Percentiles rank a stretch among this genome's conserved stretches.
These are phyloP conservation scores for Rhizomys pruinosus DNA, from an alignment of 2,113 vertebrate genomes.

Conservation along the genomic window DNA sequence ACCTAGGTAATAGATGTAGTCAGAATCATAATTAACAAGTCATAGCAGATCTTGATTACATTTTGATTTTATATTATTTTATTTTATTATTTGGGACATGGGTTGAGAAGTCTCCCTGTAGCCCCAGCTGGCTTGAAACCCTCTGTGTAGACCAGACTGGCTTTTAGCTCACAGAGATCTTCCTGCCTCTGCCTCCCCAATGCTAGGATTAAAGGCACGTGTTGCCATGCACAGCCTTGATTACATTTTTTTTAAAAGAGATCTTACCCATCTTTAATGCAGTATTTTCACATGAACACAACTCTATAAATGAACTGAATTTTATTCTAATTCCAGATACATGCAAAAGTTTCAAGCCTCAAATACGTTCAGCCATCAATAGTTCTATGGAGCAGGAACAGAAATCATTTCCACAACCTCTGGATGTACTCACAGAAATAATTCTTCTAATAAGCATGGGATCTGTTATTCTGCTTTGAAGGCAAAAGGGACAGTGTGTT, in stretches of 20 bases:
- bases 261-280: slow-evolving; percentile 9
- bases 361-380: slow-evolving; percentile 63
- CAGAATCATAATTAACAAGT: neutral
- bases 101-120: too few relatives aligned
- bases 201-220: too few relatives aligned
- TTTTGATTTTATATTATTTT: neutral
- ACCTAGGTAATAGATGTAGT: neutral
- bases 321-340: slow-evolving; percentile 68
- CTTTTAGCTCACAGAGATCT: too few relatives aligned
- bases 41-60: slow-evolving; percentile 6
- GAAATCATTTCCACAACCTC: slow-evolving; percentile 72
- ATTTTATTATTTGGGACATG: too few relatives aligned
- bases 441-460: slow-evolving; percentile 43
- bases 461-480: slow-evolving; percentile 55
- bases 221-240: too few relatives aligned
- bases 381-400: slow-evolving; percentile 57
- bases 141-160: too few relatives aligned
- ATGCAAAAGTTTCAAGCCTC: slow-evolving; percentile 61
- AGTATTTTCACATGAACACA: slow-evolving; percentile 67
- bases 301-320: slow-evolving; percentile 62
- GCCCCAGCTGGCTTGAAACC: too few relatives aligned
- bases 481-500: slow-evolving; percentile 50
- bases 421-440: slow-evolving; percentile 63
- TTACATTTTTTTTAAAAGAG: neutral
- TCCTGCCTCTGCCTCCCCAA: too few relatives aligned